Evolutionary conservation across 2,797 vertebrate genomes (phyloP), one percentile per base, ranked within the genome.

Genomic region (Ibycter americanus): DNA sequence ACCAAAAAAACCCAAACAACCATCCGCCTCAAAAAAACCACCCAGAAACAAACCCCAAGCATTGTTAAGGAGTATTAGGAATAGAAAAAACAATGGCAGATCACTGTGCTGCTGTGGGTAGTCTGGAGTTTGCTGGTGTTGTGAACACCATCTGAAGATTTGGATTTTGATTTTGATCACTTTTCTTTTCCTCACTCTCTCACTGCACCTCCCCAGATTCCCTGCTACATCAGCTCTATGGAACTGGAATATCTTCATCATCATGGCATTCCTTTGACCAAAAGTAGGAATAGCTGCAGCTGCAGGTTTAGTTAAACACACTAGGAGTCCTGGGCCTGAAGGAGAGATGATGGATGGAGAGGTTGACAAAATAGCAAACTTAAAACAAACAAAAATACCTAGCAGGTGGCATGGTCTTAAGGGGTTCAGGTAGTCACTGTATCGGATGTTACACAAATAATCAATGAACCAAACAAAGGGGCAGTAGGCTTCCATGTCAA

Each of bases 11-110:
- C 1, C 5, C 29, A 46, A 67, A 34, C 19, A 4, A 16, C 7
- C 49, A 44, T 15, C 8, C 16, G 17, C 2, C 11, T 11, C 2
- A 1, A 2, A 34, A 10, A 42, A 25, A 1, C 4, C 27, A 18
- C 9, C 5, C 12, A 51, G 61, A 63, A 67, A 59, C 21, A 89
- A 29, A 32, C 17, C 21, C 15, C 12, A 55, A 46, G 18, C 34
- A 11, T 59, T 65, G 9, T 27, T 78, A 62, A 52, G 15, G 42
- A 49, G 16, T 63, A 59, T 26, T 77, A 52, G 18, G 18, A 89
- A 54, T 29, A 58, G 67, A 21, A 56, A 34, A 42, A 89, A 11
- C 3, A 58, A 5, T 12, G 7, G 27, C 25, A 31, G 11, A 25
- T 55, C 5, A 11, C 34, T 84, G 20, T 65, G 49, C 56, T 91